These are phyloP conservation scores for Buteo buteo DNA, from an alignment of 2,113 vertebrate genomes.

Conservation along the genomic window DNA sequence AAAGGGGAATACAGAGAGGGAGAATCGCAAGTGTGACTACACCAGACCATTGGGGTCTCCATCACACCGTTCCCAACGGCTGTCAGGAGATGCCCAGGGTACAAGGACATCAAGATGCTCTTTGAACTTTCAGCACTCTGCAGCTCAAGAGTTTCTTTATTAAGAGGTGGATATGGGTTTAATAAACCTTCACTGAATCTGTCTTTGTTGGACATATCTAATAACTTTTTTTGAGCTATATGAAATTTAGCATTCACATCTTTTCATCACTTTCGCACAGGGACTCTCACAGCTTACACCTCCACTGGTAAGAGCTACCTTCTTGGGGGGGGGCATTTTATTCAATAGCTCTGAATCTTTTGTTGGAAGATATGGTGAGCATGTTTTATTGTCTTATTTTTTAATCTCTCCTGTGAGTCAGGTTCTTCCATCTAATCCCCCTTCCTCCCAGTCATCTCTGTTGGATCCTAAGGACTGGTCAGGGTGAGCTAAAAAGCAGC, in stretches of 20 bases:
- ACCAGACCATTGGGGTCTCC: background rate
- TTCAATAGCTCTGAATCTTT: background rate
- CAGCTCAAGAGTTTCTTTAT: background rate
- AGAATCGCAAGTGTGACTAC: background rate
- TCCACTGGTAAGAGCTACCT: background rate
- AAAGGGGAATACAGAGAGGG: background rate
- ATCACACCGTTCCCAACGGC: background rate
- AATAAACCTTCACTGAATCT: background rate
- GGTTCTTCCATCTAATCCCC: background rate
- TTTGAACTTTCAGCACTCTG: background rate
- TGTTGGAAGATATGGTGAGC: background rate
- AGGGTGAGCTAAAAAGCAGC: background rate
- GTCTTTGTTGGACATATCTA: background rate
- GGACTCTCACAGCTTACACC: background rate
- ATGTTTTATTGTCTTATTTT: background rate
- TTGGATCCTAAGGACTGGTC: background rate
- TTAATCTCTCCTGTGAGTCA: background rate
- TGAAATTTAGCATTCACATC: background rate
- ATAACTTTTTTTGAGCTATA: background rate
- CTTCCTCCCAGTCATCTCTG: background rate
- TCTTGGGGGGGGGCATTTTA: background rate
- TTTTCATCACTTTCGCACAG: background rate
- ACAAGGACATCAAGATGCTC: background rate
- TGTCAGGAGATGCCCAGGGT: background rate
- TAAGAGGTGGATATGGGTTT: background rate